phyloP scores from a whole-genome alignment of 1,140 invertebrate genomes.

The Brachionus rubens region DNA sequence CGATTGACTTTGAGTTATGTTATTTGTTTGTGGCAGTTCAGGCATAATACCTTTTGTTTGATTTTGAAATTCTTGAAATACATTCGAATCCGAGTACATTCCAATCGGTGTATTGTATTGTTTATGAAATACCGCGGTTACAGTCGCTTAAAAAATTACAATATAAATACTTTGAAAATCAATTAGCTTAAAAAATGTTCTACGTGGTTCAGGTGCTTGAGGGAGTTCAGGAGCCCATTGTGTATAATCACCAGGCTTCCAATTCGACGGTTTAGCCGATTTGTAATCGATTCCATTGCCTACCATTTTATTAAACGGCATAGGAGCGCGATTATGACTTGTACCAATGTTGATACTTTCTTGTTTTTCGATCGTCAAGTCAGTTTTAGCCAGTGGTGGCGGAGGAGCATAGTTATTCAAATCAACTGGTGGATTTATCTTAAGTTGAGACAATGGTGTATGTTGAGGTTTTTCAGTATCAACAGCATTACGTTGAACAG shows the following conservation, averaged over 20 bases:
- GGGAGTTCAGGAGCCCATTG: conserved; percentile 32
- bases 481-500: conserved; percentile 51
- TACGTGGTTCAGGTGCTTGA: neutral
- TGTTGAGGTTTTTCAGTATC: conserved; percentile 13
- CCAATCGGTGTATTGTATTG: conserved; percentile 46
- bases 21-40: neutral
- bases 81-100: conserved; percentile 42
- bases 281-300: conserved; percentile 36
- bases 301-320: conserved; percentile 38
- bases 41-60: conserved; percentile 35
- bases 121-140: conserved; percentile 41
- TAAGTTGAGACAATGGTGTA: conserved; percentile 31
- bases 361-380: neutral
- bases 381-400: conserved; percentile 7
- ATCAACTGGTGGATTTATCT: conserved; percentile 14
- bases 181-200: neutral
- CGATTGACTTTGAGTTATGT: neutral
- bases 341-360: conserved; percentile 30
- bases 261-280: conserved; percentile 27
- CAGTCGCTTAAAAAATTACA: conserved; percentile 9
- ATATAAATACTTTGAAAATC: neutral
- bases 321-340: conserved; percentile 43
- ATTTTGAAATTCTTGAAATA: conserved; percentile 43
- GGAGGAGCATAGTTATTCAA: neutral
- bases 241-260: conserved; percentile 42